Conservation (phyloP, 2,888 invertebrate species). For the Scelioninae gen. 1 region DNA sequence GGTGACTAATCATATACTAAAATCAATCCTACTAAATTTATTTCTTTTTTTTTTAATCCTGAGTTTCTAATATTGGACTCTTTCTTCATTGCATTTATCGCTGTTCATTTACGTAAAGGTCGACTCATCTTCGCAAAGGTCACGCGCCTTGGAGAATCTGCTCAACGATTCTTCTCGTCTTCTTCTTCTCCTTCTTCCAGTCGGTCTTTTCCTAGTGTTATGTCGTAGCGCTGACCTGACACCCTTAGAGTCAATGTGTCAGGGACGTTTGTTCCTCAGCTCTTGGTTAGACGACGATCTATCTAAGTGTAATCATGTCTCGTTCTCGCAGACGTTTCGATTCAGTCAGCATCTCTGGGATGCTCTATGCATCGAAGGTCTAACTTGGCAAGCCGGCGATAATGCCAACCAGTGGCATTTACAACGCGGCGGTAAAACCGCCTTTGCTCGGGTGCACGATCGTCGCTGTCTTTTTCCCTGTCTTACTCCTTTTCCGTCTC, state of each 20-base stretch:
- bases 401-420: slow-evolving; percentile 84
- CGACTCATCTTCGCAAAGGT: slow-evolving; percentile 70
- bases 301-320: slow-evolving; percentile 70
- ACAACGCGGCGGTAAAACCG: slow-evolving; percentile 79
- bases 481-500: slow-evolving; percentile 53
- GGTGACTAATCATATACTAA: no score
- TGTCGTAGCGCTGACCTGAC: slow-evolving; percentile 70
- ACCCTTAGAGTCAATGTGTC: slow-evolving; percentile 78
- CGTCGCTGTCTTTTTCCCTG: slow-evolving; percentile 61
- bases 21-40: no score
- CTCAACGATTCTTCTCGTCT: slow-evolving; percentile 37
- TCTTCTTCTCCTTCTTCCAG: slow-evolving; percentile 35
- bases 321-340: slow-evolving; percentile 73
- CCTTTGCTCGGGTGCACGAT: slow-evolving; percentile 77
- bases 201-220: slow-evolving; percentile 38
- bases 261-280: slow-evolving; percentile 75
- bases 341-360: slow-evolving; percentile 73
- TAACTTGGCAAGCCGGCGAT: slow-evolving; percentile 76
- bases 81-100: slow-evolving; percentile 44
- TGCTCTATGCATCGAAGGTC: slow-evolving; percentile 82
- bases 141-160: slow-evolving; percentile 46
- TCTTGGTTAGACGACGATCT: slow-evolving; percentile 72
- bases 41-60: not conserved
- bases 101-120: slow-evolving; percentile 67
- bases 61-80: slow-evolving; percentile 55